Base-by-base conservation (phyloP, 2,797 vertebrate genomes). In the Ataeniobius toweri region DNA sequence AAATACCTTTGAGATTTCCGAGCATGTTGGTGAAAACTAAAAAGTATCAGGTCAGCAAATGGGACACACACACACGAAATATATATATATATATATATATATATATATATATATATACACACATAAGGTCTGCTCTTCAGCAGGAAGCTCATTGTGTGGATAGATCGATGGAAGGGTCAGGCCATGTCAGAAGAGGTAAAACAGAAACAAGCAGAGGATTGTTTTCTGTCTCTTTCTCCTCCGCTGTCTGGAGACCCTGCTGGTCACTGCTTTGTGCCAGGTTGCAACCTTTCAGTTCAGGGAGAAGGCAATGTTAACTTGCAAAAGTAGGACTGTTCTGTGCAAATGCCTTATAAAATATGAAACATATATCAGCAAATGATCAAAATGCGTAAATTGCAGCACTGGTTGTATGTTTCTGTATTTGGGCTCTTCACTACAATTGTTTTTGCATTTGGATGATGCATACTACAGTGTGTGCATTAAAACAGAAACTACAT, bases 91-190 rank as follows among this genome's bases (percentile, higher is more conserved):
- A 28, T 24, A 77, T 69, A 75, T 28, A 61, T 28, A 67, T 67
- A 67, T 24, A 59, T 1, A 59, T 31, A 31, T 31, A 31, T 28
- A 61, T 28, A 67, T 67, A 67, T 24, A 79, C 68, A 73, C 83
- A 89, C 83, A 86, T 74, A 76, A 7, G 20, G 86, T 79, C 82
- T 88, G 78, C 88, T 92, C 80, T 91, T 90, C 82, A 86, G 85
- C 89, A 93, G 88, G 92, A 93, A 89, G 89, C 85, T 83, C 85
- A 90, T 94, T 93, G 90, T 93, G 89, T 73, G 9, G 83, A 81
- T 85, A 94, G 94, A 94, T 95, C 91, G 91, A 94, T 95, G 92
- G 72, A 88, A 83, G 86, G 92, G 93, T 93, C 93, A 93, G 82
- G 87, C 83, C 86, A 72, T 93, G 92, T 93, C 92, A 94, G 89